A percentile compares a stretch with the other conserved stretches of the same genome.
phyloP scores from a whole-genome alignment of 2,888 invertebrate genomes.

The Petrophora chlorosata region DNA sequence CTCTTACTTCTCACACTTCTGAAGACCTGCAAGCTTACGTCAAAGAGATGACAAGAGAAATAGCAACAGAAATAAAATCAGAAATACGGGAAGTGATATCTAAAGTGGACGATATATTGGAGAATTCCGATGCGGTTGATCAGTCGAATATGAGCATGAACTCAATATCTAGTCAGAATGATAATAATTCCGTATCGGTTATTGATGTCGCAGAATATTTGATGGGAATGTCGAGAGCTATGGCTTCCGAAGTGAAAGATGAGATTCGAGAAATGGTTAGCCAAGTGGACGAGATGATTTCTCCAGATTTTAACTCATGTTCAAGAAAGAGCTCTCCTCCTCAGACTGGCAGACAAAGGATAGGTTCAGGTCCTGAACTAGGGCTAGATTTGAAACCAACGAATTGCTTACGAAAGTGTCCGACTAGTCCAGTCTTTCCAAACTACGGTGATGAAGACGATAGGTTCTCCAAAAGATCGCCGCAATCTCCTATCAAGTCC shows the following conservation, averaged over 20 bases:
- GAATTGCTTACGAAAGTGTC: conserved; percentile 68
- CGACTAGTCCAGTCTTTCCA: conserved; percentile 75
- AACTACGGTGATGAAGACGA: conserved; percentile 66
- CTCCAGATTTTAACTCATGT: conserved; percentile 69
- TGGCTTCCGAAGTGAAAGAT: conserved; percentile 91
- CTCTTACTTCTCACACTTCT: conserved; percentile 79
- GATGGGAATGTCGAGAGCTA: conserved; percentile 90
- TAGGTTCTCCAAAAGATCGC: conserved; percentile 58
- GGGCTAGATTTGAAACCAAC: conserved; percentile 67
- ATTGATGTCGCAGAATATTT: conserved; percentile 90
- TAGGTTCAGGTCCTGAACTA: conserved; percentile 75
- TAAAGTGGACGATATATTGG: conserved; percentile 90
- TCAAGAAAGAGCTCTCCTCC: conserved; percentile 77
- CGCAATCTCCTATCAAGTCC: conserved; percentile 69
- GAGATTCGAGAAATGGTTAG: conserved; percentile 89
- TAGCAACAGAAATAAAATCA: conserved; percentile 92
- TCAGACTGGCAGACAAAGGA: conserved; percentile 66
- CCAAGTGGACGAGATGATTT: conserved; percentile 88
- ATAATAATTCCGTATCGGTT: conserved; percentile 88
- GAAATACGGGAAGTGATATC: conserved; percentile 92
- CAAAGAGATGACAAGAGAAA: conserved; percentile 90
- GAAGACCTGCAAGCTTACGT: conserved; percentile 90
- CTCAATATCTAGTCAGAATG: conserved; percentile 84
- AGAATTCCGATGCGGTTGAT: conserved; percentile 86
- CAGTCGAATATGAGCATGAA: conserved; percentile 75